phyloP scores from a whole-genome alignment of 2,888 invertebrate genomes.

The Aphidoletes aphidimyza region DNA sequence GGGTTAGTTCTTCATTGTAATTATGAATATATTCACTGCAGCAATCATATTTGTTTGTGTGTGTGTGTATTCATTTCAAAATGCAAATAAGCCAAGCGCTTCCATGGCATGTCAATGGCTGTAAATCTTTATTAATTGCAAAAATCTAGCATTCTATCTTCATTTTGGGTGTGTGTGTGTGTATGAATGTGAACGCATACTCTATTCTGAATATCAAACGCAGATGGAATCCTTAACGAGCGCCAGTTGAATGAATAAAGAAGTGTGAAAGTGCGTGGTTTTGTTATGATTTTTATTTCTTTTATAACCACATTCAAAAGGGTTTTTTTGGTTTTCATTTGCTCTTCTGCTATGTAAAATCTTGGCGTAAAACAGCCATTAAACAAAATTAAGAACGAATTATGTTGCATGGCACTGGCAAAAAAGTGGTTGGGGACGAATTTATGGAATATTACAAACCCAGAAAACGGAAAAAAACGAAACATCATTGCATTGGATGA shows the following conservation, averaged over 20 bases:
- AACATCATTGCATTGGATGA: conserved; percentile 31
- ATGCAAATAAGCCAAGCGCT: conserved; percentile 11
- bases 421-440: neutral
- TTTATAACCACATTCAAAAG: neutral
- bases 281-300: neutral
- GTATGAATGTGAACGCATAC: neutral
- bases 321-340: neutral
- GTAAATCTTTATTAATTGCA: conserved; percentile 51
- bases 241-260: neutral
- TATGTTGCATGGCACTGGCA: neutral
- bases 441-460: neutral
- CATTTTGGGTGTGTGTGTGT: neutral
- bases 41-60: conserved; percentile 47
- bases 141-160: neutral
- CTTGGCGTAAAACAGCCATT: conserved; percentile 13
- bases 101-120: neutral
- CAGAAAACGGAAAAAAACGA: neutral
- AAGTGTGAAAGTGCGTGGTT: conserved; percentile 49
- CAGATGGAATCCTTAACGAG: conserved; percentile 20
- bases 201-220: conserved; percentile 19
- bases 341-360: no score
- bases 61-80: conserved; percentile 16
- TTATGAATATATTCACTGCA: conserved; percentile 26
- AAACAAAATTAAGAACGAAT: conserved; percentile 45
- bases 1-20: conserved; percentile 40